phyloP scores from a whole-genome alignment of 2,888 invertebrate species.

The Platycheirus albimanus region DNA sequence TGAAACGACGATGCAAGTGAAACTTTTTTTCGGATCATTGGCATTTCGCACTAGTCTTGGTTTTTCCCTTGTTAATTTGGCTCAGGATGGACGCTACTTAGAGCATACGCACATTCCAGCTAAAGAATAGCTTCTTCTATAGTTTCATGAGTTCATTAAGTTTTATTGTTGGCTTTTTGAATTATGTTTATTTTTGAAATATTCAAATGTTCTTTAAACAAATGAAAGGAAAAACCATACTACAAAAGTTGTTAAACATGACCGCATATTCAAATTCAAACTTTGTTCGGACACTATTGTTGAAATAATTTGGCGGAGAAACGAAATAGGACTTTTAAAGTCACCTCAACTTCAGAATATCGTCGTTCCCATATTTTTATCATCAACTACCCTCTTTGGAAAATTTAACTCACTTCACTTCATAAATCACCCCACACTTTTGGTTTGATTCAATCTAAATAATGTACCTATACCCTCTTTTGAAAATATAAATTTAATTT shows the following conservation, averaged over 20 bases:
- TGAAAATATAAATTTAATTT: conserved; percentile 23
- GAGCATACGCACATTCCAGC: no score
- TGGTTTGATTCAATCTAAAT: background rate
- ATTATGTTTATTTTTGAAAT: background rate
- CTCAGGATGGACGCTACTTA: no score
- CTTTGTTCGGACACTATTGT: no score
- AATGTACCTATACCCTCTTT: no score
- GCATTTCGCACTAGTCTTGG: no score
- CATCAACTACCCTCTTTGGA: conserved; percentile 48
- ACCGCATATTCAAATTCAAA: conserved; percentile 32
- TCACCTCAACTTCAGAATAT: conserved; percentile 63
- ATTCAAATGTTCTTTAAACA: background rate
- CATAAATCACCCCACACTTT: background rate
- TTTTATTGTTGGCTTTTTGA: background rate
- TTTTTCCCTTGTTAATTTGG: no score
- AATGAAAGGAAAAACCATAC: background rate
- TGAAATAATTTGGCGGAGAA: conserved; percentile 13
- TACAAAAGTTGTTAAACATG: conserved; percentile 28
- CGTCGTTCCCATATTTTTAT: conserved; percentile 12
- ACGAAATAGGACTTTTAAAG: conserved; percentile 57
- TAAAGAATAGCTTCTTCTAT: background rate
- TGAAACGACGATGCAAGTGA: no score
- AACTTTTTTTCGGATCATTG: no score
- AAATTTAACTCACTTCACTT: background rate
- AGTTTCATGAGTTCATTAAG: conserved; percentile 16